Conservation (phyloP, 2,113 vertebrate species). For the Nothocercus nigrocapillus region DNA sequence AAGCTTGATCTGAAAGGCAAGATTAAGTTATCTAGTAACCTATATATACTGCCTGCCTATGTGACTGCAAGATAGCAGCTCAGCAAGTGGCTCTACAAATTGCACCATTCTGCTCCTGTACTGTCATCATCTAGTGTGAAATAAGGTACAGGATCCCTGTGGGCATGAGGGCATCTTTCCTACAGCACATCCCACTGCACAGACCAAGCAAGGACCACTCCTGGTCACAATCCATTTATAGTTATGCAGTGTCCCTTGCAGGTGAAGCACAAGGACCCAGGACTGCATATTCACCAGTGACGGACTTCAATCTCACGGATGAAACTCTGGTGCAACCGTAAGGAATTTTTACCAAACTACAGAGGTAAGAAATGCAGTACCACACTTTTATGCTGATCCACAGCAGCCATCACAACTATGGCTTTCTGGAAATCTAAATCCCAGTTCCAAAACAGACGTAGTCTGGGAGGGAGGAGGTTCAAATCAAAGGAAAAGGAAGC, state of each 20-base stretch:
- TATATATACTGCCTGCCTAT: not conserved
- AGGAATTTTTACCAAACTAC: not conserved
- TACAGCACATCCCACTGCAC: accelerated
- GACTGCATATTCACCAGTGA: not conserved
- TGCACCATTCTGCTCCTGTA: not conserved
- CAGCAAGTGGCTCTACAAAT: not conserved
- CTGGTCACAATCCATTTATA: accelerated
- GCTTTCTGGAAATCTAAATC: not conserved
- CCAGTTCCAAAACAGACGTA: not conserved
- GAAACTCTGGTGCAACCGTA: not conserved
- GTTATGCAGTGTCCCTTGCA: not conserved
- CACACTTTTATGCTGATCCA: not conserved
- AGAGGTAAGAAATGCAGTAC: not conserved
- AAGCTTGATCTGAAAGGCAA: not conserved
- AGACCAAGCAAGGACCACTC: not conserved
- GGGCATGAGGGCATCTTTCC: not conserved
- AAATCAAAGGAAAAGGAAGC: not conserved
- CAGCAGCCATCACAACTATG: not conserved
- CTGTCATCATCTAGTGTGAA: accelerated
- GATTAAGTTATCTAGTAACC: not conserved
- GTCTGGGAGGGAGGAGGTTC: not conserved
- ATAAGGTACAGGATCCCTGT: not conserved
- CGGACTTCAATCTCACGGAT: accelerated
- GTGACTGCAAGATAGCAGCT: not conserved
- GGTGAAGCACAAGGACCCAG: not conserved